phyloP scores from a whole-genome alignment of 1,140 invertebrate species.

The Zaprionus gabonicus region DNA sequence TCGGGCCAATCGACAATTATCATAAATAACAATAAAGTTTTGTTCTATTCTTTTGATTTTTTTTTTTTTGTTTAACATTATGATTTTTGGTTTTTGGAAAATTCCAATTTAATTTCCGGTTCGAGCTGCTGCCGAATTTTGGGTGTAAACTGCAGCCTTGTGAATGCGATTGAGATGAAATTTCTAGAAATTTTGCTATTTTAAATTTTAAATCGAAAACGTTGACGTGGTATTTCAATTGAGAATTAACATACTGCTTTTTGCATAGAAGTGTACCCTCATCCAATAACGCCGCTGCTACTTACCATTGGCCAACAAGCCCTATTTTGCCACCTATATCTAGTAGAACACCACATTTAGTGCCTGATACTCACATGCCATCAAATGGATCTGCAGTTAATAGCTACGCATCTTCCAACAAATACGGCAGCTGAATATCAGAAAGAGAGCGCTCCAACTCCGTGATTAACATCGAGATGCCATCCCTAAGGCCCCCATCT shows the following conservation, averaged over 20 bases:
- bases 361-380: slow-evolving; percentile 88
- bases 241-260: slow-evolving; percentile 84
- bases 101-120: not conserved
- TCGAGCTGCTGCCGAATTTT: not conserved
- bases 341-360: slow-evolving; percentile 89
- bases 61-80: not conserved
- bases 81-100: slow-evolving; percentile 1
- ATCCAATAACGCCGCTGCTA: slow-evolving; percentile 86
- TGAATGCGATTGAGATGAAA: not conserved
- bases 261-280: slow-evolving; percentile 86
- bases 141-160: not conserved
- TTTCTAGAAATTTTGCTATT: not conserved
- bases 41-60: not conserved
- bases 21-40: not conserved
- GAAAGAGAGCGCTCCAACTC: slow-evolving; percentile 82
- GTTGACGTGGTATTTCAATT: slow-evolving; percentile 22
- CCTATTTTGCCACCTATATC: slow-evolving; percentile 89
- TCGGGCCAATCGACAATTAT: not conserved
- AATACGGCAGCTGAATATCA: slow-evolving; percentile 84
- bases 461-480: slow-evolving; percentile 82
- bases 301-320: slow-evolving; percentile 91
- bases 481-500: slow-evolving; percentile 54
- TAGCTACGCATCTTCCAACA: slow-evolving; percentile 84
- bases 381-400: slow-evolving; percentile 85
- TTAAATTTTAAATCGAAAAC: slow-evolving; percentile 4